Base-by-base conservation (phyloP, 2,113 vertebrate species). In the Chlorodrepanis virens region DNA sequence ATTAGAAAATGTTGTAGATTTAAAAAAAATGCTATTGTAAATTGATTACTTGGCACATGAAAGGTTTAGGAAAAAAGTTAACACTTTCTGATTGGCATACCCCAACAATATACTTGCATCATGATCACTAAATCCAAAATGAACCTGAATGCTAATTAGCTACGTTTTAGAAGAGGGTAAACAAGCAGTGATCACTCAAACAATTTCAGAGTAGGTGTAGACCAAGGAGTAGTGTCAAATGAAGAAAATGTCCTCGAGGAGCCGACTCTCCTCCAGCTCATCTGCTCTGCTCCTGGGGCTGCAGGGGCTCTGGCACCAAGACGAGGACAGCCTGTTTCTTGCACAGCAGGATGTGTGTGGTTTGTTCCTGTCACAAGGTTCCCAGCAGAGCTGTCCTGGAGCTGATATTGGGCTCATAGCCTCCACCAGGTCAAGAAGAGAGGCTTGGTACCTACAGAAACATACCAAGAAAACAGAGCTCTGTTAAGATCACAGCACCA, bases 211-310 rank as follows among this genome's bases (percentile, higher is more conserved):
- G 89, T 47, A 71, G 89, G 87, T 86, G 76, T 29, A 94, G 82
- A 52, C 35, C 39, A 40, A 42, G 10, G 54, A 86, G 37, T 39
- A 31, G 40, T 69, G 98, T 98, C 98, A 99, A 97, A 99, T 99
- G 94, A 99, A 99, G 98, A 99, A 99, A 84, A 99, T 99, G 52
- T 99, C 99, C 94, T 99, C 98, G 4, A 99, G 98, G 56, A 99
- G 99, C 56, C 95, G 98, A 80, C 98, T 98, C 97, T 99, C 99
- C 79, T 99, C 98, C 60, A 98, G 94, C 35, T 98, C 98, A 22
- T 97, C 98, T 9, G 80, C 80, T 92, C 89, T 96, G 49, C 60
- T 96, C 35, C n/a, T 45, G 97, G 97, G 63, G 87, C 98, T 60
- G 42, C 11, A 23, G 49, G 97, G 74, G 7, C 14, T 72, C 82